Evolutionary conservation across 1,140 invertebrate genomes (phyloP).

Genomic region (Drosophila burlai): DNA sequence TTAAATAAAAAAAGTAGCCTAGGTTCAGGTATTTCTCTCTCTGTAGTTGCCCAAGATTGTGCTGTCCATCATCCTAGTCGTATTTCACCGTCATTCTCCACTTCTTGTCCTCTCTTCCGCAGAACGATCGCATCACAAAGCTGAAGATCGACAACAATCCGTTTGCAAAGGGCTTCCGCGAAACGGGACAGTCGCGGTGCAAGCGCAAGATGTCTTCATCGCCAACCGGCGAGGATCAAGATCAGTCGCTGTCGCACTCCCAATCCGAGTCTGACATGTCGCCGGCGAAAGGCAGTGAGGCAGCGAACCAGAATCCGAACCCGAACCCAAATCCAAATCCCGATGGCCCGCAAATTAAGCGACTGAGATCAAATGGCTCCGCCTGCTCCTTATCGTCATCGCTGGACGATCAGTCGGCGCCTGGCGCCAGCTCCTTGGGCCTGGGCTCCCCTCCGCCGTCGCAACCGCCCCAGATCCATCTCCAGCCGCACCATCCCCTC

Average conservation of each 20-base stretch:
- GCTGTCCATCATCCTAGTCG: constrained; percentile 69
- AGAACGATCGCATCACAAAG: constrained; percentile 95
- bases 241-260: constrained; percentile 55
- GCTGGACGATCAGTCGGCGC: constrained; percentile 54
- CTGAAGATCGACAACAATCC: constrained; percentile 98
- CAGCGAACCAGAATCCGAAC: constrained; percentile 86
- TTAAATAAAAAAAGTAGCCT: no score
- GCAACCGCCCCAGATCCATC: constrained; percentile 5
- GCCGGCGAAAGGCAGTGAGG: constrained; percentile 76
- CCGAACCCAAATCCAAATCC: constrained; percentile 85
- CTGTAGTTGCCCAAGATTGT: constrained; percentile 43
- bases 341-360: constrained; percentile 81
- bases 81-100: constrained; percentile 66
- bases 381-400: constrained; percentile 81
- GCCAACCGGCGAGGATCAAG: constrained; percentile 74
- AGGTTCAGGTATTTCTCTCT: neutral
- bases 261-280: constrained; percentile 71
- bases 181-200: constrained; percentile 91
- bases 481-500: constrained; percentile 20
- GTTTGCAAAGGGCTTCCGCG: constrained; percentile 97
- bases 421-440: constrained; percentile 59
- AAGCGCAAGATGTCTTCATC: constrained; percentile 88
- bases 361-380: constrained; percentile 83
- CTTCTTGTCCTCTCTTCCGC: constrained; percentile 81
- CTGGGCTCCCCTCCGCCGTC: constrained; percentile 41